These are phyloP conservation scores for Hydropsyche betteni DNA, from an alignment of 2,888 invertebrate genomes.

Conservation along the genomic window DNA sequence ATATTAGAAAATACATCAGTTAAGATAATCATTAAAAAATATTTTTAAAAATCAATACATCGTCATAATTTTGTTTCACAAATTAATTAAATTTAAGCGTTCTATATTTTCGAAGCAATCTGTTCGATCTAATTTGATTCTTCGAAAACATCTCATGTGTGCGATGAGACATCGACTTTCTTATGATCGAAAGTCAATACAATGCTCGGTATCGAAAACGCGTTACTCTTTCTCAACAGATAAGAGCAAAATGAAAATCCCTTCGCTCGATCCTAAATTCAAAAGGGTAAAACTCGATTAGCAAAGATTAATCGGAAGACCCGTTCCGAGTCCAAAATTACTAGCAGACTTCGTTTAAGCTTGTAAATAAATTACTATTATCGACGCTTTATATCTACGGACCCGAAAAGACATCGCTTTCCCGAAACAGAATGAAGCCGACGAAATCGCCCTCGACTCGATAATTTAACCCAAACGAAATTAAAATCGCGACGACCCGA, in stretches of 20 bases:
- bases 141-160: background rate
- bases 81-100: too few species aligned
- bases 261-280: constrained; percentile 11
- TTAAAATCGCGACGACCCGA: too few species aligned
- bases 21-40: background rate
- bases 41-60: too few species aligned
- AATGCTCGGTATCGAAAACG: background rate
- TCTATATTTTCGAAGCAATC: too few species aligned
- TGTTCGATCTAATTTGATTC: too few species aligned
- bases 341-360: constrained; percentile 21
- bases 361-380: constrained; percentile 33
- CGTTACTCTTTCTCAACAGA: too few species aligned
- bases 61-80: too few species aligned
- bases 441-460: too few species aligned
- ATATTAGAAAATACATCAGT: constrained; percentile 10
- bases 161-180: too few species aligned
- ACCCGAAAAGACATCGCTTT: background rate
- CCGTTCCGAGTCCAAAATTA: constrained; percentile 22
- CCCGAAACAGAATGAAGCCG: too few species aligned
- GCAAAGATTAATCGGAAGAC: constrained; percentile 30
- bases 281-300: constrained; percentile 30
- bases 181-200: background rate
- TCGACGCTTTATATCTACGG: constrained; percentile 16
- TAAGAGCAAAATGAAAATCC: background rate
- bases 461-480: too few species aligned